Evolutionary conservation across 2,797 vertebrate species (phyloP), one percentile per base, ranked within the genome.

Genomic region (Parambassis ranga): DNA sequence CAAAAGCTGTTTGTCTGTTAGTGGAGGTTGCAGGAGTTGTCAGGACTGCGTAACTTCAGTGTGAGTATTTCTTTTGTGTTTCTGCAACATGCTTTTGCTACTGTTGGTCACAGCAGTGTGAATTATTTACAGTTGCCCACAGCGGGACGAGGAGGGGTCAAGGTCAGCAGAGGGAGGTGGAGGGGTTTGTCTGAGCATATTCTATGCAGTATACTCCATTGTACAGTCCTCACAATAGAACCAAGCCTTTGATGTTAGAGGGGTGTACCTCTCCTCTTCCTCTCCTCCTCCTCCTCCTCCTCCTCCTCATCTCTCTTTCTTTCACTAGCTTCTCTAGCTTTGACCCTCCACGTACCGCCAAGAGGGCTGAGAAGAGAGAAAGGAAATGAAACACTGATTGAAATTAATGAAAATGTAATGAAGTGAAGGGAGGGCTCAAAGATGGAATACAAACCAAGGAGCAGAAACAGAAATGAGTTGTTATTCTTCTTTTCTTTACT

Each of bases 191-290:
- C 73, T 72, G 65, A 78, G 57, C 41, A 35, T 77, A 66, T 62
- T 85, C 72, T 77, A 69, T 82, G 79, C 86, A 81, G 65, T 36
- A n/a, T n/a, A 42, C 75, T 60, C 81, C 61, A 92, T 92, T 92
- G 90, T 91, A 83, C 74, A 80, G 73, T 79, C 62, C 58, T 79
- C 83, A 92, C 87, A 92, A 93, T 90, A 76, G 87, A 48, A 65
- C 39, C 1, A 3, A 77, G 76, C 50, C 86, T 93, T 94, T 92
- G 91, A 93, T 91, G 81, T 87, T 68, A 28, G 77, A 84, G 72
- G 88, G 87, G 81, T 83, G 67, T 65, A 73, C 77, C 62, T 75
- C 71, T 66, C 67, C 66, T 62, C 62, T 46, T 36, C 1, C 44
- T 11, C 67, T 61, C 44, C 11, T 59, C 55, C n/a, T 67, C 53